Base-by-base conservation (phyloP, 2,113 vertebrate species). In the Eclectus roratus region DNA sequence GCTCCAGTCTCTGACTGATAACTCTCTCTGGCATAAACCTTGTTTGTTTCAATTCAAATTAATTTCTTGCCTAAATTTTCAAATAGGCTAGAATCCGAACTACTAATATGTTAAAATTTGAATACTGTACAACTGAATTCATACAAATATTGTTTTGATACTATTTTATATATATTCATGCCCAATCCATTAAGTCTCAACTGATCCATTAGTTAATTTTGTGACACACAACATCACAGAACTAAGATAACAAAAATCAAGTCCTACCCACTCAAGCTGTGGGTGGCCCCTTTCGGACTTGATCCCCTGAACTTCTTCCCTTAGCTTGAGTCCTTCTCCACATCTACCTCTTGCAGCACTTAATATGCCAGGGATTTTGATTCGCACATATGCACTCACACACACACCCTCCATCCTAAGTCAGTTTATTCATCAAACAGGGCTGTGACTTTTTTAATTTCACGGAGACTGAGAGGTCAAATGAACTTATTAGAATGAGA, bases 401-500 rank as follows among this genome's bases (percentile, higher is more conserved):
- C 58, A n/a, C 15, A 31, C 6, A 4, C 9, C 1, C 19, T 17
- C 50, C 16, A 60, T 61, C 89, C 83, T 88, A 50, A 79, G 37
- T 93, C 27, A 73, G 43, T 91, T 80, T 89, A 80, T 88, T 93
- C 80, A 81, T 43, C 60, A 87, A 83, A 84, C 50, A 89, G 41
- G 39, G 23, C 72, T 93, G 74, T 58, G 58, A 71, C 70, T 66
- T 93, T 80, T 70, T 86, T 90, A 95, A 93, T 79, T 95, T 97
- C 88, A 93, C 1, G 0, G 44, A 63, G 89, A 65, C 27, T 39
- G n/a, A 88, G 55, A 87, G 56, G 74, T 85, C 89, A 92, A 90
- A 91, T 85, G 29, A 93, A 92, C 85, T 88, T 84, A 83, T 74
- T 89, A 94, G 65, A 82, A 96, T 60, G 31, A 94, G 65, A 91